Conservation (phyloP, 2,888 invertebrate species). For the Eilema sororculum region DNA sequence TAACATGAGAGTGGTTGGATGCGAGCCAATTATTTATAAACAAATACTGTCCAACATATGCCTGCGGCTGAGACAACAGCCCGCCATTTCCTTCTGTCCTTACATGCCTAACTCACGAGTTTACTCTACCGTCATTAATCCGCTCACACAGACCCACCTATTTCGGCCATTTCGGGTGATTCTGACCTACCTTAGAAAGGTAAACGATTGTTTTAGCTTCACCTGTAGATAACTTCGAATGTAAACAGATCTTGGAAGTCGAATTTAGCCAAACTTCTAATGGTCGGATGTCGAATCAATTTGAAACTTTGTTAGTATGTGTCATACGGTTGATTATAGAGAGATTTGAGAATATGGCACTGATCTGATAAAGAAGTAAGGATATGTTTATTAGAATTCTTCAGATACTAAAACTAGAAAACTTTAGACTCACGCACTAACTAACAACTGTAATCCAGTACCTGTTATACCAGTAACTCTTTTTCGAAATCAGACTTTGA, state of each 20-base stretch:
- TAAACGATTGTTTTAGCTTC: not conserved
- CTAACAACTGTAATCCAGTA: too few species aligned
- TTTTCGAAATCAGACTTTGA: too few species aligned
- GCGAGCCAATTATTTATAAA: constrained; percentile 1
- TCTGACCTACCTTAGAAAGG: not conserved
- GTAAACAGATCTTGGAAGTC: not conserved
- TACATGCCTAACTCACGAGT: not conserved
- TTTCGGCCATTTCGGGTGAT: not conserved
- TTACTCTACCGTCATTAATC: not conserved
- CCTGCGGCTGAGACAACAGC: not conserved
- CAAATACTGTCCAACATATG: not conserved
- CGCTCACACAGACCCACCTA: not conserved
- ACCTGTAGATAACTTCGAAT: not conserved
- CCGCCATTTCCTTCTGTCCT: constrained; percentile 1
- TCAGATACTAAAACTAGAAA: not conserved
- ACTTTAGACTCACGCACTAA: too few species aligned
- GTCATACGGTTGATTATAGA: not conserved
- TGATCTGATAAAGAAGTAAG: not conserved
- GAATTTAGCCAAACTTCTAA: not conserved
- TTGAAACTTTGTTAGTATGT: not conserved
- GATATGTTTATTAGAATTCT: not conserved
- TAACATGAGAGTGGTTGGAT: constrained; percentile 4
- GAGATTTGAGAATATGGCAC: not conserved
- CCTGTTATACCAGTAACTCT: too few species aligned
- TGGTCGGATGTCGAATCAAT: not conserved